phyloP scores from a whole-genome alignment of 1,140 invertebrate genomes.

The Rhagoletis pomonella region DNA sequence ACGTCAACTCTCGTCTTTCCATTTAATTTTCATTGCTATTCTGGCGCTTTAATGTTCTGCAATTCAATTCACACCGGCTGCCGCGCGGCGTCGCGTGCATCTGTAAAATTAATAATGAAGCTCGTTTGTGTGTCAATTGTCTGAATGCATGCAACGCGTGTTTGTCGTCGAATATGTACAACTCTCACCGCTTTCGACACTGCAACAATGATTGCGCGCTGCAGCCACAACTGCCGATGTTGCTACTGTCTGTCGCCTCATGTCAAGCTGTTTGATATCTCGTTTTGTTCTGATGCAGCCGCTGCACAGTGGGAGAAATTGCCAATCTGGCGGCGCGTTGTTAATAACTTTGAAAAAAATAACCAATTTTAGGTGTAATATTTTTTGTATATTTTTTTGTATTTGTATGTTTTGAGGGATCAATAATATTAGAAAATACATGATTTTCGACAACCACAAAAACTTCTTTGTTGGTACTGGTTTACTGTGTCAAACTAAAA shows the following conservation, averaged over 20 bases:
- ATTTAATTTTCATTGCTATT: background rate
- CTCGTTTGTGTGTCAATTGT: constrained; percentile 70
- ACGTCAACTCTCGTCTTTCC: constrained; percentile 37
- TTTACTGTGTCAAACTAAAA: too few relatives aligned
- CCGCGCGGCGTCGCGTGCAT: constrained; percentile 29
- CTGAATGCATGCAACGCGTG: constrained; percentile 66
- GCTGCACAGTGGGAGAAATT: constrained; percentile 52
- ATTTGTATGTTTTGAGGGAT: too few relatives aligned
- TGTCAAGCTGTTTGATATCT: constrained; percentile 59
- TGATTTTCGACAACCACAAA: too few relatives aligned
- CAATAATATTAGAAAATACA: too few relatives aligned
- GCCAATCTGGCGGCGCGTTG: too few relatives aligned
- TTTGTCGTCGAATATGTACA: constrained; percentile 2
- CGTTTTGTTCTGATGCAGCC: constrained; percentile 55
- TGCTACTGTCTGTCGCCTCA: constrained; percentile 61
- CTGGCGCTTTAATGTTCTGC: background rate
- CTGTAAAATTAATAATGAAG: background rate
- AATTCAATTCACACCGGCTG: constrained; percentile 35
- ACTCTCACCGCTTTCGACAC: constrained; percentile 58
- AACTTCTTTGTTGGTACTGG: too few relatives aligned
- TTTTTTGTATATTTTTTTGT: too few relatives aligned
- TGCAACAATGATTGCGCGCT: constrained; percentile 39
- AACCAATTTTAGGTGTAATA: too few relatives aligned
- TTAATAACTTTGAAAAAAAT: too few relatives aligned
- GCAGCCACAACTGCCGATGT: background rate